Conservation (phyloP, 2,113 vertebrate genomes). For the Anthoscopus minutus region DNA sequence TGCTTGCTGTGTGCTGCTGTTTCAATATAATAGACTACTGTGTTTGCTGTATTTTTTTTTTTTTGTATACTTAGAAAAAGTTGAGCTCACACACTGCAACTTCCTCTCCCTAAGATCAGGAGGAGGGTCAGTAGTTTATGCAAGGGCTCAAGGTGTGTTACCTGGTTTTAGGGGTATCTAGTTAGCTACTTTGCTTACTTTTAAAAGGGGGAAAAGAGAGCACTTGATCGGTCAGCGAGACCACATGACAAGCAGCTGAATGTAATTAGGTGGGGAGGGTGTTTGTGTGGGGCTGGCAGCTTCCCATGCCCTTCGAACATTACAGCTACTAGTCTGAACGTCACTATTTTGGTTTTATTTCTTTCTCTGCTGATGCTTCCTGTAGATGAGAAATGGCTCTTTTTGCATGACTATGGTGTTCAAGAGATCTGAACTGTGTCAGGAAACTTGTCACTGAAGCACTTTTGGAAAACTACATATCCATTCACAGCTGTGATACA, state of each 20-base stretch:
- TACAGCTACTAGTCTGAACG: background rate
- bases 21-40: background rate
- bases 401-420: slow-evolving; percentile 39
- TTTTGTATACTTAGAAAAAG: background rate
- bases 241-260: slow-evolving; percentile 87
- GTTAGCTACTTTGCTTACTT: background rate
- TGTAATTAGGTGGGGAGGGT: slow-evolving; percentile 69
- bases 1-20: background rate
- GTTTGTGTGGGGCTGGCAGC: slow-evolving; percentile 9
- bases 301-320: background rate
- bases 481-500: background rate
- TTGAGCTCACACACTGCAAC: background rate
- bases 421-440: background rate
- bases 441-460: background rate
- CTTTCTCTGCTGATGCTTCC: background rate
- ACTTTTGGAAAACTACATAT: background rate
- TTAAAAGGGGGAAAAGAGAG: slow-evolving; percentile 41
- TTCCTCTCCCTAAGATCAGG: background rate
- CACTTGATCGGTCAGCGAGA: slow-evolving; percentile 68
- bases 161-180: background rate
- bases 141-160: background rate
- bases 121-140: background rate
- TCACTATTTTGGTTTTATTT: background rate
- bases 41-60: background rate
- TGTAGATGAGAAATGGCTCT: slow-evolving; percentile 6